Evolutionary conservation across 2,113 vertebrate genomes (phyloP).

Genomic region (Rhineura floridana): DNA sequence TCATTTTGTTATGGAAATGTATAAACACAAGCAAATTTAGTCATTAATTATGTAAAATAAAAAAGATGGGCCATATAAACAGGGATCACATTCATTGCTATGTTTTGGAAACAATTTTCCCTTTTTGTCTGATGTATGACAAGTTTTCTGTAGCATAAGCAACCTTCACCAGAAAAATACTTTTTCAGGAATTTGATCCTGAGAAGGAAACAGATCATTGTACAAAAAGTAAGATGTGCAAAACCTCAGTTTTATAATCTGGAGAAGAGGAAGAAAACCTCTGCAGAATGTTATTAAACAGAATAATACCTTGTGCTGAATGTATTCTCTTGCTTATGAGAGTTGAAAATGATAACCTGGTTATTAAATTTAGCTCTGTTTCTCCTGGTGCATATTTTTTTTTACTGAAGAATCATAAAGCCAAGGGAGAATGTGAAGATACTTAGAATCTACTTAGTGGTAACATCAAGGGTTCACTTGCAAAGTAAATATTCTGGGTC

Average conservation of each 20-base stretch:
- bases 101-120: neutral
- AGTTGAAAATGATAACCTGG: conserved; percentile 5
- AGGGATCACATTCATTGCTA: neutral
- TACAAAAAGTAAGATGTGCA: neutral
- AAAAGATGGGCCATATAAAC: neutral
- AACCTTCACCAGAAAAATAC: neutral
- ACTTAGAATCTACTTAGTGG: neutral
- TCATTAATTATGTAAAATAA: neutral
- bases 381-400: neutral
- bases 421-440: neutral
- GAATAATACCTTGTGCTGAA: neutral
- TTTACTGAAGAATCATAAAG: neutral
- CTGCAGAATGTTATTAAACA: neutral
- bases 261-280: neutral
- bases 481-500: neutral
- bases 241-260: neutral
- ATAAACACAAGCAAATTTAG: too few relatives aligned
- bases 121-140: neutral
- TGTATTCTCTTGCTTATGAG: neutral
- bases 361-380: neutral
- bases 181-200: neutral
- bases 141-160: neutral
- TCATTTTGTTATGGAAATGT: neutral
- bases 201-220: neutral
- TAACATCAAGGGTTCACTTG: neutral